Base-by-base conservation (phyloP, 1,140 invertebrate genomes). In the Listronotus oregonensis region DNA sequence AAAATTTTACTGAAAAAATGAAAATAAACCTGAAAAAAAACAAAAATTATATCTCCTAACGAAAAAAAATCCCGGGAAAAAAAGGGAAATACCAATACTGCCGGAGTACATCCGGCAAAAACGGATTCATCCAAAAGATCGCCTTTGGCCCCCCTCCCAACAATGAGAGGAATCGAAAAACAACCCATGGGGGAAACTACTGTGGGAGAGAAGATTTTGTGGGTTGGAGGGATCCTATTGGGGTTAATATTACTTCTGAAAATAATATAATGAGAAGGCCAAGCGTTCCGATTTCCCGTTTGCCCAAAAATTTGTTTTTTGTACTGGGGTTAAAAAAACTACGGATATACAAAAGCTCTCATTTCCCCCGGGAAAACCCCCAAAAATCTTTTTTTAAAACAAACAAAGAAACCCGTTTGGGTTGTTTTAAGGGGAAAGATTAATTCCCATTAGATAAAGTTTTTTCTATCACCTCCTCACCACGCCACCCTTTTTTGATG, bases 1-100 rank as follows among this genome's bases (percentile, higher is more conserved):
- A 64, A 64, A 64, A 64, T 42, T 64, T 44, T 56, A 56, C 56
- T 54, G 44, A 65, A 65, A 65, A 65, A 65, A 58, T 65, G 55
- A 65, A 65, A 65, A 65, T 65, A 65, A 65, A 65, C 63, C 63
- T 50, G 63, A 64, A 64, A 65, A 65, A 54, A 58, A 65, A 65
- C 63, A 65, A 54, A 54, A 65, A 54, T 65, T 65, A 65, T 65
- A 65, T 65, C 46, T 58, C 21, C 63, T 64, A 57, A 56, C 62
- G 62, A 63, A 57, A 64, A 64, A 64, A 64, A 57, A 64, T 64
- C 51, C 54, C 51, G 37, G 18, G 15, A 32, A 32, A 58, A 66
- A 66, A 21, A 39, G 64, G 57, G 64, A 52, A 57, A 50, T 49
- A 34, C 39, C 64, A 14, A 66, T 59, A 42, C 42, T 9, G 27